Percentiles rank a stretch among this genome's conserved stretches.
These are phyloP conservation scores for Darevskia mixta DNA, from an alignment of 2,797 vertebrate genomes.

Conservation along the genomic window DNA sequence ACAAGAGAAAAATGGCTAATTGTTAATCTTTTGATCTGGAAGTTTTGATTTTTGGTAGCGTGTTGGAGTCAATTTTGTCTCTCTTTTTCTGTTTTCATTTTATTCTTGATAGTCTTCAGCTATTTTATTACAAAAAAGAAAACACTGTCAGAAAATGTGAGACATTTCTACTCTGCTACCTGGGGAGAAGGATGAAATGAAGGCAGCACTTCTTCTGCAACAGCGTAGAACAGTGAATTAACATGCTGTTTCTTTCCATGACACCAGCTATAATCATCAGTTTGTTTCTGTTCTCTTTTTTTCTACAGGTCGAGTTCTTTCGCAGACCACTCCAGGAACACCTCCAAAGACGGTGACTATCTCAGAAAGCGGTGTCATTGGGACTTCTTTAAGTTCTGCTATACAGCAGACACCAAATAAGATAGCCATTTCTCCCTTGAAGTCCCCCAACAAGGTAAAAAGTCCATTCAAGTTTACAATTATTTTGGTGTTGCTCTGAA, in stretches of 20 bases:
- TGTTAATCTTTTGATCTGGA: neutral
- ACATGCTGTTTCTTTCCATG: neutral
- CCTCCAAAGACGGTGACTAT: constrained; percentile 91
- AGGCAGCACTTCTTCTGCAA: fast-evolving
- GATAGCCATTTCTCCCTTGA: constrained; percentile 97
- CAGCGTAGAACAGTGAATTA: neutral
- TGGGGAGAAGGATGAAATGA: neutral
- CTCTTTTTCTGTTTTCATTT: neutral
- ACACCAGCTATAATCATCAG: constrained; percentile 39
- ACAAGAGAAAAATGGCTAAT: neutral
- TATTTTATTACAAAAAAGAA: neutral
- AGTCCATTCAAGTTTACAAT: neutral
- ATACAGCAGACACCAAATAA: constrained; percentile 90
- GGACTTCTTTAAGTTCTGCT: constrained; percentile 82
- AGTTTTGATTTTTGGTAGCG: neutral
- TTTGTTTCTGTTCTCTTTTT: constrained; percentile 66
- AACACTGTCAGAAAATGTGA: neutral
- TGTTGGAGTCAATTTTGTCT: neutral
- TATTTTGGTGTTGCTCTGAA: neutral
- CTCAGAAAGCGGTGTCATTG: constrained; percentile 86
- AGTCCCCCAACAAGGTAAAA: constrained; percentile 96
- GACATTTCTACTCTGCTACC: neutral
- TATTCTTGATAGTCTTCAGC: neutral
- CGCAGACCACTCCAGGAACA: constrained; percentile 88
- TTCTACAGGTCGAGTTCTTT: constrained; percentile 90